Percentiles rank a stretch among this genome's conserved stretches.
Conservation (phyloP, 2,797 vertebrate species). For the Mycteria americana region DNA sequence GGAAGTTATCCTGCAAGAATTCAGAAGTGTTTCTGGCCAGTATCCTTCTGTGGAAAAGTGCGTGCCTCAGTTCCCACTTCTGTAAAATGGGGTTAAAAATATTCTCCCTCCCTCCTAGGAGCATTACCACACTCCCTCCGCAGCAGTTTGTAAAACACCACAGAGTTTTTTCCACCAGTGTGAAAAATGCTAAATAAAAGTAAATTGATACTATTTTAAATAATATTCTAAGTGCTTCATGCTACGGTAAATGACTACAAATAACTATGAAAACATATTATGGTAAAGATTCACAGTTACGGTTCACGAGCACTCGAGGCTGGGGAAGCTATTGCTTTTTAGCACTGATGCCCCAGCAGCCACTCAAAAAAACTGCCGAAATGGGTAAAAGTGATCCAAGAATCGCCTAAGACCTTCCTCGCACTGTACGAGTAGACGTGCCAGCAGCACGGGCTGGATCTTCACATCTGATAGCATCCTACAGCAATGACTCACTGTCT, state of each 20-base stretch:
- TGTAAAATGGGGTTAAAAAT: conserved; percentile 57
- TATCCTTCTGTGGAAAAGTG: not conserved
- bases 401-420: rapidly evolving
- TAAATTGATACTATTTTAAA: conserved; percentile 4
- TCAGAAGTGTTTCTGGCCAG: not conserved
- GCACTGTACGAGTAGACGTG: rapidly evolving
- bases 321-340: not conserved
- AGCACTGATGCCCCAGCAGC: not conserved
- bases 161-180: not conserved
- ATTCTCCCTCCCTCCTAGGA: not conserved
- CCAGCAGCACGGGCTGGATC: not conserved
- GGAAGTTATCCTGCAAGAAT: not conserved
- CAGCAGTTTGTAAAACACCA: not conserved
- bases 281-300: not conserved
- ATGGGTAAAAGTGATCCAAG: not conserved
- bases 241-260: not conserved
- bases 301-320: not conserved
- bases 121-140: not conserved
- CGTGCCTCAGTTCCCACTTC: conserved; percentile 25
- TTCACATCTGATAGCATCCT: not conserved
- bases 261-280: not conserved
- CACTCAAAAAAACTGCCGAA: not conserved
- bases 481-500: not conserved
- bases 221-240: not conserved
- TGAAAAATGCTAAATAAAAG: conserved; percentile 27